Percentiles rank a stretch among this genome's conserved stretches.
These are phyloP conservation scores for Halocynthia aurantium DNA, from an alignment of 23 tunicate genomes.

Conservation along the genomic window DNA sequence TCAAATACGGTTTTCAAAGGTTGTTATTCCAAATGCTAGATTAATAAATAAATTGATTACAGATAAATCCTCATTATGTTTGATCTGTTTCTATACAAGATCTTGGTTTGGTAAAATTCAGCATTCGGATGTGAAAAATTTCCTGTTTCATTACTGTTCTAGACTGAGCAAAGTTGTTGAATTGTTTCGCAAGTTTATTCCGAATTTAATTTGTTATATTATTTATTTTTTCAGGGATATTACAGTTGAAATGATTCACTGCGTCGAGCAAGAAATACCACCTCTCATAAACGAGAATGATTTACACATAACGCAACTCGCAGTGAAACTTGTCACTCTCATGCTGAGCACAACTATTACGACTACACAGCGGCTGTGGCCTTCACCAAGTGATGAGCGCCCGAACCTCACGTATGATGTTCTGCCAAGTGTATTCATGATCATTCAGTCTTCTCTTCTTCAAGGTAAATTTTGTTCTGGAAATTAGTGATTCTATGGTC, in stretches of 20 bases:
- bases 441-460: constrained; percentile 74
- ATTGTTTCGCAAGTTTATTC: too few species aligned
- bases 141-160: too few species aligned
- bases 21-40: too few species aligned
- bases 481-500: neutral
- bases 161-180: too few species aligned
- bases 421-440: constrained; percentile 60
- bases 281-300: constrained; percentile 80
- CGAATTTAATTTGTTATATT: too few species aligned
- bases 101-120: too few species aligned
- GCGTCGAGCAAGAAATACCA: constrained; percentile 80
- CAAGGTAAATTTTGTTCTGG: constrained; percentile 56
- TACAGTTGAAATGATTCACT: constrained; percentile 60
- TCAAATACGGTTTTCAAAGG: too few species aligned
- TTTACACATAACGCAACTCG: constrained; percentile 84
- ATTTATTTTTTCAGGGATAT: constrained; percentile 54
- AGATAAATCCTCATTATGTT: too few species aligned
- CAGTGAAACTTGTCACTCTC: constrained; percentile 62
- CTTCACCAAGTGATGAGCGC: constrained; percentile 4
- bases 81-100: too few species aligned
- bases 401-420: constrained; percentile 19
- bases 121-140: too few species aligned
- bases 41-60: too few species aligned
- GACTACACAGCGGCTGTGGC: neutral
- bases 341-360: constrained; percentile 44